Base-by-base conservation (phyloP, 1,140 invertebrate species). In the Cyclina sinensis region DNA sequence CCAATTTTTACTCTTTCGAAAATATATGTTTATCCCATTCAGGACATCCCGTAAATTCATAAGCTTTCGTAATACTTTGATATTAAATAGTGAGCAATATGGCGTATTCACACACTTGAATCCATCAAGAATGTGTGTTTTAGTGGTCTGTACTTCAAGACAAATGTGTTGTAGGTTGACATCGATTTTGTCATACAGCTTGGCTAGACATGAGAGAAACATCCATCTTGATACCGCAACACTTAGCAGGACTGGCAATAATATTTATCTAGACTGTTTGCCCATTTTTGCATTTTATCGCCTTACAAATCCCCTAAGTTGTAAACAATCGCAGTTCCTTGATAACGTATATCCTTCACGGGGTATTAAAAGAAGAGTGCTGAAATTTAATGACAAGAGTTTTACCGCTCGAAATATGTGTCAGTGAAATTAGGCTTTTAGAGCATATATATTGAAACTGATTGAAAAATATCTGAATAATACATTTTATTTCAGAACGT, bases 201-300 rank as follows among this genome's bases (percentile, higher is more conserved):
- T 70, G 65, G 32, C 65, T 7, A 70, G 32, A 70, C 65, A 37
- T 11, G 21, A 27, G 65, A 70, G 65, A 70, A 11, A 37, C 65
- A 37, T 70, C 37, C 65, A 70, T 37, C 65, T 11, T 37, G 32
- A 70, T 65, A 35, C 11, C 27, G 16, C 18, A 37, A 39, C 65
- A 70, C 65, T 70, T 70, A 62, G 18, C 18, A 27, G 27, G 65
- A 37, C 11, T 32, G 65, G 65, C 24, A 70, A 78, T 78, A 78
- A 78, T 35, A 78, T 78, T 78, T 78, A 78, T 78, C 74, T 78
- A 51, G 24, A 54, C 24, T 51, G 46, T 78, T 51, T 78, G 74
- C 30, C 54, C 46, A 78, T 54, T 78, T 78, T 30, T 78, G 46
- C n/a, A 78, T 78, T 78, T 78, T 78, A 78, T 78, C 74, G 46